Base-by-base conservation (phyloP, 1,140 invertebrate genomes). In the Sinella curviseta region DNA sequence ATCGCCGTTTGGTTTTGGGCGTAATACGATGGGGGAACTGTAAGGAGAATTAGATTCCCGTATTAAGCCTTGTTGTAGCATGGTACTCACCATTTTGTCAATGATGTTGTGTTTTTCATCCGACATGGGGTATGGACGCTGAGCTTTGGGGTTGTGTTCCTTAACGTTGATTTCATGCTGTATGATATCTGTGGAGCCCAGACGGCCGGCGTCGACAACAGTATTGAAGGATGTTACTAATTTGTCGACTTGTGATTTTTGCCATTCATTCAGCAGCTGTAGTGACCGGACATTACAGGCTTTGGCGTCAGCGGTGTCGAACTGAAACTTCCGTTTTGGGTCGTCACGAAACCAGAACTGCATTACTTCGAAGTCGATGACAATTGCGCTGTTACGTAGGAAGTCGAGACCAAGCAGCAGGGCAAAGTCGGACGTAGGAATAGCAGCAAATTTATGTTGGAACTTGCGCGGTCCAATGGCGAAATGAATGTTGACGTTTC, bases 51-150 rank as follows among this genome's bases (percentile, higher is more conserved):
- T 75, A 0, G 77, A 78, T 20, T 70, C 33, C 24, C 33, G 20
- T 17, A 82, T 82, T 0, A 82, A 31, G 1, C 77, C 78, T 74
- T 77, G 26, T 34, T 77, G 57, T 1, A 79, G 28, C 77, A 82
- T 77, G 39, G 4, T 17, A n/a, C 24, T 24, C 39, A 48, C 39
- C 4, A 48, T 48, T 28, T 73, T 33, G 2, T 73, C 30, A 0
- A 81, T 78, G 4, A 81, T 34, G 0, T 65, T 30, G 35, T 31
- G 24, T 54, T 81, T 81, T 20, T 16, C 35, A 17, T 36, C 76
- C 1, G 70, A 67, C 0, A 55, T 26, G 8, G 33, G 30, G 28
- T 78, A 81, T 0, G 80, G 70, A 0, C 54, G 12, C 24, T 57
- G 55, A 33, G 26, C 31, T 55, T 31, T 35, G 4, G 60, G 55